Conservation (phyloP, 2,797 vertebrate species). For the Crenichthys baileyi region DNA sequence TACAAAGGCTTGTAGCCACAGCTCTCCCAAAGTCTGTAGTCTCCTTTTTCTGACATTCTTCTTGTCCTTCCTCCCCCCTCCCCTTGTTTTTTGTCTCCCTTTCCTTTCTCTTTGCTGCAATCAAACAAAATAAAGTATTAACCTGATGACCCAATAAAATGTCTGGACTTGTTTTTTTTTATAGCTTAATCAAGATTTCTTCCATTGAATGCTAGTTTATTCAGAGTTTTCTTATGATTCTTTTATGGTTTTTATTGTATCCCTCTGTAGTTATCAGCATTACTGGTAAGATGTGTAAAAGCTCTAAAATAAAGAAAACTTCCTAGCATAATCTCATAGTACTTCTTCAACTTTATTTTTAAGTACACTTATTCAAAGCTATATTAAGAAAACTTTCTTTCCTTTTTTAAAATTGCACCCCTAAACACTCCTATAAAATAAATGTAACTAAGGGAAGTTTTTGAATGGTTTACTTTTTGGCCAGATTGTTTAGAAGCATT, state of each 20-base stretch:
- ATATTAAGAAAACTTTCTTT: not conserved
- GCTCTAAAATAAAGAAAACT: not conserved
- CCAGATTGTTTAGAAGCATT: not conserved
- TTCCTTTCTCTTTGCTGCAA: slow-evolving; percentile 85
- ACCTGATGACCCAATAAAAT: slow-evolving; percentile 83
- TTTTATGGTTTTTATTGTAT: slow-evolving; percentile 9
- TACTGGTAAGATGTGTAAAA: not conserved
- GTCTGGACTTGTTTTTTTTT: slow-evolving; percentile 38
- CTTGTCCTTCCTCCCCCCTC: slow-evolving; percentile 55
- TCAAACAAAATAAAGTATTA: slow-evolving; percentile 91
- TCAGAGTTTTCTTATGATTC: not conserved
- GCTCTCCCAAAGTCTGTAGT: slow-evolving; percentile 83
- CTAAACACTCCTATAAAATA: not conserved
- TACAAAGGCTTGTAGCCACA: slow-evolving; percentile 85
- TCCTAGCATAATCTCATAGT: not conserved
- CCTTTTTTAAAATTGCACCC: not conserved
- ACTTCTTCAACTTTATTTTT: not conserved
- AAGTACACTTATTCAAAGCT: not conserved
- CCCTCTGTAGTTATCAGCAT: not conserved
- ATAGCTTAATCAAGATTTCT: not conserved
- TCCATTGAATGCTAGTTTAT: not conserved
- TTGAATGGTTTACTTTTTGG: not conserved
- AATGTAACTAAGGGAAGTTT: not conserved
- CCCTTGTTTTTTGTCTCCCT: slow-evolving; percentile 71
- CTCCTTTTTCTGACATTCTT: slow-evolving; percentile 71